Evolutionary conservation across 2,797 vertebrate species (phyloP).

Genomic region (Xerus rutilus): DNA sequence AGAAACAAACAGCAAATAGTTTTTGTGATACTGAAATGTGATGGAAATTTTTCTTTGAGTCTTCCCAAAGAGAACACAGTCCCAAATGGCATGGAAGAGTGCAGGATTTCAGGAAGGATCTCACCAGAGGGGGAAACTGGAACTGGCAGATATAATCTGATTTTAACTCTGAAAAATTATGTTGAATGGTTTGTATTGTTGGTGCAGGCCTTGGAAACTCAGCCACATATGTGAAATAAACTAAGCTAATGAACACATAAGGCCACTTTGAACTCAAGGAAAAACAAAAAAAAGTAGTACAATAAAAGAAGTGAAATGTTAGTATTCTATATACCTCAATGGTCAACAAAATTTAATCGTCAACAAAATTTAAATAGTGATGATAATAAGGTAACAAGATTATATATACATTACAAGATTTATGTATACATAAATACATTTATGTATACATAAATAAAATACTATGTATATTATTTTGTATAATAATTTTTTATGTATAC

Average conservation of each 20-base stretch:
- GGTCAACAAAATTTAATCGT: neutral
- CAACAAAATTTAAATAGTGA: neutral
- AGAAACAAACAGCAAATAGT: neutral
- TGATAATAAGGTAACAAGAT: neutral
- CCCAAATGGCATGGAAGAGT: neutral
- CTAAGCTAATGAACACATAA: neutral
- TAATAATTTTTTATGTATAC: too few species aligned
- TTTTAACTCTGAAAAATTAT: neutral
- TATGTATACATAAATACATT: too few species aligned
- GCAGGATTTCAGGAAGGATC: neutral
- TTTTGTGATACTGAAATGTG: neutral
- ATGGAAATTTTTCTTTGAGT: neutral
- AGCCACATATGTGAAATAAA: neutral
- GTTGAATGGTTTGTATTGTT: neutral
- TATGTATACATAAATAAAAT: neutral
- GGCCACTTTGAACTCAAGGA: neutral
- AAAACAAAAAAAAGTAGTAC: neutral
- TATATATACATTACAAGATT: too few species aligned
- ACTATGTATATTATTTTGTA: too few species aligned
- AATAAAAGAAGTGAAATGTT: neutral
- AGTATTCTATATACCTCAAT: neutral
- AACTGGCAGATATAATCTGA: neutral
- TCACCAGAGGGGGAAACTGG: neutral
- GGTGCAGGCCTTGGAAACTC: neutral
- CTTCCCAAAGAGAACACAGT: conserved; percentile 12